Percentiles rank a stretch among this genome's conserved stretches.
Evolutionary conservation across 2,888 invertebrate genomes (phyloP).

Genomic region (Stramonita haemastoma): DNA sequence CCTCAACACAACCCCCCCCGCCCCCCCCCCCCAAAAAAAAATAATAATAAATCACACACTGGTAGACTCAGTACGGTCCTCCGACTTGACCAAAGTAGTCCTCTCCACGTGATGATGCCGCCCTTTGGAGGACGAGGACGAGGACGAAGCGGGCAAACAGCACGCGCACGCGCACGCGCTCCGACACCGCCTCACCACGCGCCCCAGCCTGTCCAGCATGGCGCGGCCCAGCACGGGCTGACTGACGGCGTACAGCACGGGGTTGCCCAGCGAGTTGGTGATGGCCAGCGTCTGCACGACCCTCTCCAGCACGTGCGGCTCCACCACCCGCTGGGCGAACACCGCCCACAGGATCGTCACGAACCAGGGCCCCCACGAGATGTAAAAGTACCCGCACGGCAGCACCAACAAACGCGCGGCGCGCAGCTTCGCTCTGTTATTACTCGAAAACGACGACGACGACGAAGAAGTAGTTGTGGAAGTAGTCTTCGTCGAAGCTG

Average conservation of each 20-base stretch:
- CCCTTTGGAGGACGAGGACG: not conserved
- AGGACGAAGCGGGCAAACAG: not conserved
- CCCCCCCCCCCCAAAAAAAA: not conserved
- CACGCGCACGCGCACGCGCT: too few species aligned
- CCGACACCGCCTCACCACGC: not conserved
- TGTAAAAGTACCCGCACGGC: constrained; percentile 39
- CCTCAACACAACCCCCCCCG: not conserved
- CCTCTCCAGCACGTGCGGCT: constrained; percentile 28
- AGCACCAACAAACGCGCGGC: constrained; percentile 34
- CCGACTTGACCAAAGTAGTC: not conserved
- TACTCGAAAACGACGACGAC: not conserved
- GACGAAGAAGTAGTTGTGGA: not conserved
- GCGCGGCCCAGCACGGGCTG: constrained; percentile 34
- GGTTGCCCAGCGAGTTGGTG: constrained; percentile 37
- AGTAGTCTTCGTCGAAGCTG: not conserved
- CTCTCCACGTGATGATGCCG: not conserved
- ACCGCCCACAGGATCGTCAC: constrained; percentile 33
- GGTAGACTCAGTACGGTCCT: not conserved
- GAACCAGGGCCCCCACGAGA: constrained; percentile 41
- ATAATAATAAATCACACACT: not conserved
- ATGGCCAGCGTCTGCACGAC: constrained; percentile 36
- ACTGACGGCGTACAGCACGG: constrained; percentile 34
- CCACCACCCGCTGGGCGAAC: not conserved
- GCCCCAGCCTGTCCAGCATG: constrained; percentile 21
- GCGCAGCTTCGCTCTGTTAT: constrained; percentile 26